Evolutionary conservation across 2,888 invertebrate species (phyloP), one percentile per base, ranked within the genome.

Genomic region (Pristionchus fissidentatus): DNA sequence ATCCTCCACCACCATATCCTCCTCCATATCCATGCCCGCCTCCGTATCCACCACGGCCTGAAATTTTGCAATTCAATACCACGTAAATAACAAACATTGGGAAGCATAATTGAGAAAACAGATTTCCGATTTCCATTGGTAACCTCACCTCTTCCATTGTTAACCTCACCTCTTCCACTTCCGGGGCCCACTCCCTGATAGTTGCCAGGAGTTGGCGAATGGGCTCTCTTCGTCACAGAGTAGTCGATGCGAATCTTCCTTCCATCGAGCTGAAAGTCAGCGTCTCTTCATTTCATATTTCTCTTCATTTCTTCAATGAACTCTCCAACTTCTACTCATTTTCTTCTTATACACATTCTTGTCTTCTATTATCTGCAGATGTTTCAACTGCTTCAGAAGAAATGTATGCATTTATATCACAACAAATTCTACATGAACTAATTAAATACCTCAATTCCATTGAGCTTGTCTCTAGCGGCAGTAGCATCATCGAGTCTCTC

Each of bases 151-250:
- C n/a, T 49, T 60, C 8, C 19, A 26, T n/a, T 60, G 60, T 15
- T 60, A 13, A 78, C 32, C 15, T 15, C 49, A 49, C 46, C 32
- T 19, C 7, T 8, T 10, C 77, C 8, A 19, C 73, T 32, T 52
- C 75, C 60, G 10, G 80, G 80, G 10, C 26, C 43, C 22, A 85
- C 81, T 83, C 91, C 91, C 90, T 90, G 90, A 85, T 91, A 91
- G 43, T 90, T 86, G 22, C 91, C 91, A 43, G 91, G 91, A 62
- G 91, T 91, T 29, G 91, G 91, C 26, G 90, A 88, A 79, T 91
- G 91, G 3, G 90, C 89, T 2, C 90, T 86, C 81, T 89, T 88
- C 26, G 91, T 91, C 75, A 90, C 85, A 3, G 90, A 90, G 84
- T 87, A 91, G 79, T 91, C 91, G 46, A 91, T 89, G 43, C 91